Percentiles rank a stretch among this genome's conserved stretches.
Conservation (phyloP, 2,888 invertebrate species). For the Axea sp. region DNA sequence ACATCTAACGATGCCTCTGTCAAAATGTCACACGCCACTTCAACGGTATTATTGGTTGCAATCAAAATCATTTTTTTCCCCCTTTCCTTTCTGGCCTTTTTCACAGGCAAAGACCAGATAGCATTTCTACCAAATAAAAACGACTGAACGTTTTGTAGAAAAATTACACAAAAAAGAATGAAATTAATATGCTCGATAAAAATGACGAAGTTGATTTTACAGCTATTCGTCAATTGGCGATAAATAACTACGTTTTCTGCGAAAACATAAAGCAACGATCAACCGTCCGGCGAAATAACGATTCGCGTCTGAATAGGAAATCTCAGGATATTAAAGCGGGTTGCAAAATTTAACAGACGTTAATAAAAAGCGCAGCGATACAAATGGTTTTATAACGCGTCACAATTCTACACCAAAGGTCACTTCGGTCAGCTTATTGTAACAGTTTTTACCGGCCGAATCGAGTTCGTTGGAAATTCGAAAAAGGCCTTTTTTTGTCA, state of each 20-base stretch:
- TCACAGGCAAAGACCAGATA: no score
- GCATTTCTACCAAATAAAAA: no score
- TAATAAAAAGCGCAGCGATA: slow-evolving; percentile 26
- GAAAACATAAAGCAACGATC: slow-evolving; percentile 1
- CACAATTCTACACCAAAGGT: slow-evolving; percentile 12
- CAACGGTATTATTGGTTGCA: no score
- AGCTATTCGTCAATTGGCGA: not conserved
- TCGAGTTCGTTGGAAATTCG: slow-evolving; percentile 1
- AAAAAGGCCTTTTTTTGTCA: slow-evolving; percentile 4
- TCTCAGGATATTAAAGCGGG: slow-evolving; percentile 5
- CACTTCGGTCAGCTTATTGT: slow-evolving; percentile 7
- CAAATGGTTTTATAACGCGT: slow-evolving; percentile 45
- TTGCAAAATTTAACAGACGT: slow-evolving; percentile 21
- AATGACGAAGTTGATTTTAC: not conserved
- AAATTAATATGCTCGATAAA: no score
- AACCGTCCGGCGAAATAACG: not conserved
- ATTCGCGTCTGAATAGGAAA: slow-evolving; percentile 17
- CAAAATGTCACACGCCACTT: slow-evolving; percentile 11
- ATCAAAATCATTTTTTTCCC: no score
- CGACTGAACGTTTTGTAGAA: no score
- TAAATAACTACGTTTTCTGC: slow-evolving; percentile 4
- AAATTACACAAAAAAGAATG: no score
- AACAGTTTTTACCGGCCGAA: slow-evolving; percentile 22
- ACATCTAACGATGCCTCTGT: slow-evolving; percentile 25
- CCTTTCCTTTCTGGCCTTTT: no score